phyloP scores from a whole-genome alignment of 2,113 vertebrate species.

The Bujurquina vittata region DNA sequence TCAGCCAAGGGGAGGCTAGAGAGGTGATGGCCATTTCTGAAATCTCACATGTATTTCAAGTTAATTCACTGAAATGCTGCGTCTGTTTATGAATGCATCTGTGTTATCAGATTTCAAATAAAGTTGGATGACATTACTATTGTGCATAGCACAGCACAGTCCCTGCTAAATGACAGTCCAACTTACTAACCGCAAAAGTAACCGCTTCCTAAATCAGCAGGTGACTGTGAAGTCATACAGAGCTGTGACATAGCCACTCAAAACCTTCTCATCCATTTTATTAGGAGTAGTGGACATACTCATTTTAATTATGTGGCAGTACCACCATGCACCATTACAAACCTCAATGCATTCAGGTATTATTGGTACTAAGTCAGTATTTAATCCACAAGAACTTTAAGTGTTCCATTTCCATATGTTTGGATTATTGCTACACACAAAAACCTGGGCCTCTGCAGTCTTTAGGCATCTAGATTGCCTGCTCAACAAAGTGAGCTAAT shows the following conservation, averaged over 20 bases:
- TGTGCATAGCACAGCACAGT: neutral
- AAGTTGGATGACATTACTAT: no score
- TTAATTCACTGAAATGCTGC: neutral
- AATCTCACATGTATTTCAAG: neutral
- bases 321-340: neutral
- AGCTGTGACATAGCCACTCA: neutral
- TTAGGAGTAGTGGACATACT: neutral
- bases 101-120: no score
- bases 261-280: neutral
- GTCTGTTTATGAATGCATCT: neutral
- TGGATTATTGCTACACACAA: neutral
- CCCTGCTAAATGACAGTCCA: neutral
- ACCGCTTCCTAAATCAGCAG: neutral
- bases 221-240: neutral
- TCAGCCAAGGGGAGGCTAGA: neutral
- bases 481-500: no score
- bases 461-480: no score
- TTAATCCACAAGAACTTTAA: neutral
- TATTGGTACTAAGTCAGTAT: neutral
- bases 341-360: neutral
- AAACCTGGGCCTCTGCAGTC: neutral
- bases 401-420: neutral
- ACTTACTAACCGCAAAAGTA: neutral
- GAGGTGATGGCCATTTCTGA: neutral
- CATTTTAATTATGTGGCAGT: neutral